Base-by-base conservation (phyloP, 2,888 invertebrate species). In the Plusia festucae region DNA sequence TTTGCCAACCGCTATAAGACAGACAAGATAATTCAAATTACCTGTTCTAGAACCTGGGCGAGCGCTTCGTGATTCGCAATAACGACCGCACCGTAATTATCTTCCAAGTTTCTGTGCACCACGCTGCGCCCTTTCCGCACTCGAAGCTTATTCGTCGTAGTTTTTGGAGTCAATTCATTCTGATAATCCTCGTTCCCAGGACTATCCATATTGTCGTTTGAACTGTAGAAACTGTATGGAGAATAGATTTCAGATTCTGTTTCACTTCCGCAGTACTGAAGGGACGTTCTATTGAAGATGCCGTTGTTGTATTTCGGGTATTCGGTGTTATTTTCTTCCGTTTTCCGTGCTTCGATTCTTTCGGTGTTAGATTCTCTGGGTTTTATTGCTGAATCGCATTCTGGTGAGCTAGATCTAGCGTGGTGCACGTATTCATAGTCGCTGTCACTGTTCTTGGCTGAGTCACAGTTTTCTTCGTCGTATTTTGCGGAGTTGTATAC, bases 1-100 rank as follows among this genome's bases (percentile, higher is more conserved):
- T 73, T 65, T 68, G 54, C 56, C 78, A 73, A 73, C 67, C 24
- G 7, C 73, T 73, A 44, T 22, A 15, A 57, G 56, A 63, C 52
- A 70, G 73, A 82, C 77, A 82, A 82, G 75, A 78, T 76, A 85
- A 82, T 62, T 77, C 71, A 84, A 87, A 85, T 90, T 92, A 98
- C 98, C 96, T 98, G 98, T 93, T 98, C 98, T 73, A 98, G 95
- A 83, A 98, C 97, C 93, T 98, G 98, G 59, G 98, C 97, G 20
- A 98, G 95, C 8, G 98, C 98, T 92, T 98, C 98, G 87, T 98
- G 98, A 94, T 98, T 98, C 70, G 98, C 98, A 44, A 98, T 97
- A 74, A 98, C 97, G 40, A 98, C 98, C 51, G 98, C 98, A 18
- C 98, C 98, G 86, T 98, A 98, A 93, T 98, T 98, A 86, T 98